phyloP scores from a whole-genome alignment of 2,888 invertebrate species.

The Andrena flavipes region DNA sequence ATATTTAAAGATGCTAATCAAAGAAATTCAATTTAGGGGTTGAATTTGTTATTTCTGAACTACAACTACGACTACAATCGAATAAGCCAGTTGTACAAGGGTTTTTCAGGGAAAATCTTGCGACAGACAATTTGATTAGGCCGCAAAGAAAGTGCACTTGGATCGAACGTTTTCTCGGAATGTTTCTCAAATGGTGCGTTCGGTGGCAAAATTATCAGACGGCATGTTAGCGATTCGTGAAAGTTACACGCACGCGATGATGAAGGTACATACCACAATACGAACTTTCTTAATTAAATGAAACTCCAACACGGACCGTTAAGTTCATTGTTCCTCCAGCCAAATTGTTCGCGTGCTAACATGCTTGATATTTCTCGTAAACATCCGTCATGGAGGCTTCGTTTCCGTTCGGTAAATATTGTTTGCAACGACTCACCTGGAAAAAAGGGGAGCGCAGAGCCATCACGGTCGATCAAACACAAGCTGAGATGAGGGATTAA shows the following conservation, averaged over 20 bases:
- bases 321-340: constrained; percentile 40
- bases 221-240: constrained; percentile 19
- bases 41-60: too few relatives aligned
- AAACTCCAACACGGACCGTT: constrained; percentile 32
- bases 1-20: too few relatives aligned
- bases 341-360: constrained; percentile 27
- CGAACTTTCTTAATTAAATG: constrained; percentile 60
- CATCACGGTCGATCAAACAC: too few relatives aligned
- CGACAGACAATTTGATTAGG: too few relatives aligned
- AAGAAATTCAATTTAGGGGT: too few relatives aligned
- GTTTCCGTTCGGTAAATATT: constrained; percentile 1
- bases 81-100: too few relatives aligned
- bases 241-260: constrained; percentile 35
- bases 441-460: not conserved
- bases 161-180: not conserved
- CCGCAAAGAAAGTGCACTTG: not conserved
- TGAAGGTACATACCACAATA: constrained; percentile 8
- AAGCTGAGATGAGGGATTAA: too few relatives aligned
- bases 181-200: not conserved
- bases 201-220: constrained; percentile 9
- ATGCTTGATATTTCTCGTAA: constrained; percentile 9
- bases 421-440: not conserved
- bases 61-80: too few relatives aligned
- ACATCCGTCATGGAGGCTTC: constrained; percentile 4
- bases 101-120: too few relatives aligned